A percentile compares a stretch with the other conserved stretches of the same genome.
Evolutionary conservation across 2,888 invertebrate genomes (phyloP).

Genomic region (Cryptocheilus praepositus): DNA sequence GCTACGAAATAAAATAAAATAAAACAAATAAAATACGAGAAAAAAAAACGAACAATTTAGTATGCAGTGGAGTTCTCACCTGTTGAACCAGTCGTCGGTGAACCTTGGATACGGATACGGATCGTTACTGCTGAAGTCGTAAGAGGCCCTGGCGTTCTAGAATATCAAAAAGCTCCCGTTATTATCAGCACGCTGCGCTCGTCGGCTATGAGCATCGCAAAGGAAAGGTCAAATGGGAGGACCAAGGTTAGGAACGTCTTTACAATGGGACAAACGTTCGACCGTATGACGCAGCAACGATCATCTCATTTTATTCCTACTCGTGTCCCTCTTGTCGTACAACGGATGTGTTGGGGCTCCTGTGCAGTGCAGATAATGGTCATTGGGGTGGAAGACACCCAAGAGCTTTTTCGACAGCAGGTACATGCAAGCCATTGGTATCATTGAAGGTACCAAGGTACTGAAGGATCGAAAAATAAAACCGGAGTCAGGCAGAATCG

Average conservation of each 20-base stretch:
- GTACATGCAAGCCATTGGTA: background rate
- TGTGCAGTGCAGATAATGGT: background rate
- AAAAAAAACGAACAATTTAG: background rate
- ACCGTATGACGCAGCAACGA: background rate
- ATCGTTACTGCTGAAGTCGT: slow-evolving; percentile 99
- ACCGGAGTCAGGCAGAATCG: no score
- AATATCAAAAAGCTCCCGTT: slow-evolving; percentile 55
- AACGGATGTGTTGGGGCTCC: no score
- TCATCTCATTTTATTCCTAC: background rate
- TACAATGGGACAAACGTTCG: no score
- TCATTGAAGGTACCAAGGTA: no score
- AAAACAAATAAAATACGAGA: background rate
- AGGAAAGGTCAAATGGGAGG: background rate
- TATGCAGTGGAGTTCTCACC: slow-evolving; percentile 78
- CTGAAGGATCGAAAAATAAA: no score
- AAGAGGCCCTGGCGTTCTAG: slow-evolving; percentile 98
- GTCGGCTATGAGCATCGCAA: background rate
- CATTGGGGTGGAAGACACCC: slow-evolving; percentile 7
- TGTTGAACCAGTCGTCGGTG: slow-evolving; percentile 99
- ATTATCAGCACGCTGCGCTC: background rate
- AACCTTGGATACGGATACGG: slow-evolving; percentile 99
- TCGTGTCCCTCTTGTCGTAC: background rate
- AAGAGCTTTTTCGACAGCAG: background rate
- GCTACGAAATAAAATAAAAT: no score
- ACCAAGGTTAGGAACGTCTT: no score